These are phyloP conservation scores for Drosophila lini DNA, from an alignment of 1,140 invertebrate genomes.

Conservation along the genomic window DNA sequence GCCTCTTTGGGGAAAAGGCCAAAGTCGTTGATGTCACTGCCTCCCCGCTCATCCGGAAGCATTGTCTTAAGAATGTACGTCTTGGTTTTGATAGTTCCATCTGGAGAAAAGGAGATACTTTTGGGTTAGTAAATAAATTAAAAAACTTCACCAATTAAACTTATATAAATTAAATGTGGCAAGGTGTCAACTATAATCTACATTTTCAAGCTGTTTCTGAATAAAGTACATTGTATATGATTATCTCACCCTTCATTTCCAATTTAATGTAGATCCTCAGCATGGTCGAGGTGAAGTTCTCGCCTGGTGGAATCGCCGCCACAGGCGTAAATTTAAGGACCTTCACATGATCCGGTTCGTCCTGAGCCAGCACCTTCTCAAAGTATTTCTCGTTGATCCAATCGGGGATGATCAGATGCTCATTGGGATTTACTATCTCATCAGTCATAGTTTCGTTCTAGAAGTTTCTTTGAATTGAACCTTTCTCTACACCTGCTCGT, in stretches of 20 bases:
- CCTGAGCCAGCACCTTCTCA: conserved; percentile 80
- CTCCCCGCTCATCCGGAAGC: conserved; percentile 54
- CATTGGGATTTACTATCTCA: conserved; percentile 69
- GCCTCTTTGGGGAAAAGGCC: conserved; percentile 54
- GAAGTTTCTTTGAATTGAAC: neutral
- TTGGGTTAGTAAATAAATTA: no score
- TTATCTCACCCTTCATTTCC: conserved; percentile 60
- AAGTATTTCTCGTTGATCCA: conserved; percentile 85
- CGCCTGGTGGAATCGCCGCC: conserved; percentile 67
- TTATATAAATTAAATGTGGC: no score
- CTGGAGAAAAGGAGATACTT: conserved; percentile 4
- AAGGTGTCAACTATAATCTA: no score
- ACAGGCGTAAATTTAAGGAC: conserved; percentile 62
- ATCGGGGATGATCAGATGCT: conserved; percentile 70
- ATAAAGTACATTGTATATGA: neutral
- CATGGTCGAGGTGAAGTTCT: conserved; percentile 76
- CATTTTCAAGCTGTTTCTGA: neutral
- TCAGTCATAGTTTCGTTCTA: conserved; percentile 13
- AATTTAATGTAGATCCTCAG: conserved; percentile 64
- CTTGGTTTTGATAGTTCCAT: conserved; percentile 46
- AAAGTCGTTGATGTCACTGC: conserved; percentile 29
- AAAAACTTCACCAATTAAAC: no score
- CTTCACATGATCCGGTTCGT: conserved; percentile 75
- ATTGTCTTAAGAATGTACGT: conserved; percentile 60
- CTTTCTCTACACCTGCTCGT: conserved; percentile 2